These are phyloP conservation scores for Tipula vernalis DNA, from an alignment of 2,888 invertebrate species.

Conservation along the genomic window DNA sequence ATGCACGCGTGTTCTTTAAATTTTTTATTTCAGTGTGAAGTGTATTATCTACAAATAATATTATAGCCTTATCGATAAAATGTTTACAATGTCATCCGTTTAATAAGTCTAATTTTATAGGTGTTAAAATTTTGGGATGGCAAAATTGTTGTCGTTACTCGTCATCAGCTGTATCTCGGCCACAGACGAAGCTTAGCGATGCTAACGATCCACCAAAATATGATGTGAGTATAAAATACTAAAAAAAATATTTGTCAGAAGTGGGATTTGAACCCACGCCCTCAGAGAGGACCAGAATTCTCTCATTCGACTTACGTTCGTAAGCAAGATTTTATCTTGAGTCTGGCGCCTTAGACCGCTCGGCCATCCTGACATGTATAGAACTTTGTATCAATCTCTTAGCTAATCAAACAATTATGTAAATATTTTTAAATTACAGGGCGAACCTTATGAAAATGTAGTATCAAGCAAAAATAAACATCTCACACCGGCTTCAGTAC, in stretches of 20 bases:
- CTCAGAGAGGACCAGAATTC: no score
- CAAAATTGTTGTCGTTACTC: neutral
- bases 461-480: slow-evolving; percentile 45
- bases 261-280: no score
- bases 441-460: slow-evolving; percentile 47
- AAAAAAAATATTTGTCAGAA: neutral
- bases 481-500: slow-evolving; percentile 56
- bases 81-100: neutral
- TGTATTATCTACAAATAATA: neutral
- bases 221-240: neutral
- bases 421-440: slow-evolving; percentile 32
- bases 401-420: neutral
- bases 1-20: neutral
- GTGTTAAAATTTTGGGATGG: neutral
- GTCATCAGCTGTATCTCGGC: neutral
- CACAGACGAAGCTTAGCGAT: neutral
- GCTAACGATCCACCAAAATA: neutral
- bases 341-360: slow-evolving; percentile 12
- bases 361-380: slow-evolving; percentile 7
- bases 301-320: neutral
- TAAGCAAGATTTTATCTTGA: neutral
- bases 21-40: neutral
- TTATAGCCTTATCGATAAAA: neutral
- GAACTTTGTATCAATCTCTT: no score
- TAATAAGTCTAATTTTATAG: neutral